Percentiles rank a stretch among this genome's conserved stretches.
phyloP scores from a whole-genome alignment of 2,797 vertebrate species.

The Chromobotia macracanthus region DNA sequence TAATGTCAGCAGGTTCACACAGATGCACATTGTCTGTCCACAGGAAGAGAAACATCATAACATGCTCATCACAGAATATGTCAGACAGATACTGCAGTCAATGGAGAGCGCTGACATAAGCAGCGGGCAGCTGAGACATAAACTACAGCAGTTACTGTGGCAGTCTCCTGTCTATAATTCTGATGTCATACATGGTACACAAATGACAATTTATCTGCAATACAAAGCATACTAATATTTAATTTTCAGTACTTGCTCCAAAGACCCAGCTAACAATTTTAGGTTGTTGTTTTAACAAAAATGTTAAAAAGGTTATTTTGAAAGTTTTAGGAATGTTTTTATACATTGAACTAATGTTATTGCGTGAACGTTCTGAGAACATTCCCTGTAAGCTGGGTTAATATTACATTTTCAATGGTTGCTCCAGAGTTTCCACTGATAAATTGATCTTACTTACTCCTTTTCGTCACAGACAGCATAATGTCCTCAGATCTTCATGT shows the following conservation, averaged over 20 bases:
- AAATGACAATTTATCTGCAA: too few relatives aligned
- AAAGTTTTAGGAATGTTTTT: too few relatives aligned
- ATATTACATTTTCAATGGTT: neutral
- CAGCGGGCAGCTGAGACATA: slow-evolving; percentile 58
- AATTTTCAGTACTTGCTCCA: too few relatives aligned
- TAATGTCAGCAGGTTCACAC: neutral
- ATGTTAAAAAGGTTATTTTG: too few relatives aligned
- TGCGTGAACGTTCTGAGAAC: too few relatives aligned
- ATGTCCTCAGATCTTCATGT: slow-evolving; percentile 64
- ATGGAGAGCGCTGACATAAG: neutral
- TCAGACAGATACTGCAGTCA: slow-evolving; percentile 56
- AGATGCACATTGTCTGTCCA: slow-evolving; percentile 43
- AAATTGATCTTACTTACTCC: neutral
- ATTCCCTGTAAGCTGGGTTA: too few relatives aligned
- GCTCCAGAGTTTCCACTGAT: neutral
- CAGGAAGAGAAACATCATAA: slow-evolving; percentile 73
- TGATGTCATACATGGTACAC: slow-evolving; percentile 61
- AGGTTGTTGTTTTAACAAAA: too few relatives aligned
- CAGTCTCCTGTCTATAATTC: slow-evolving; percentile 68
- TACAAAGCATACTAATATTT: too few relatives aligned
- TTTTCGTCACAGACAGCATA: slow-evolving; percentile 64
- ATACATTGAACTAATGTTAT: too few relatives aligned
- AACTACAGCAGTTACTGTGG: slow-evolving; percentile 74
- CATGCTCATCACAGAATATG: slow-evolving; percentile 70
- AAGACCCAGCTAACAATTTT: too few relatives aligned